These are phyloP conservation scores for Gambusia affinis DNA, from an alignment of 2,113 vertebrate species.

Conservation along the genomic window DNA sequence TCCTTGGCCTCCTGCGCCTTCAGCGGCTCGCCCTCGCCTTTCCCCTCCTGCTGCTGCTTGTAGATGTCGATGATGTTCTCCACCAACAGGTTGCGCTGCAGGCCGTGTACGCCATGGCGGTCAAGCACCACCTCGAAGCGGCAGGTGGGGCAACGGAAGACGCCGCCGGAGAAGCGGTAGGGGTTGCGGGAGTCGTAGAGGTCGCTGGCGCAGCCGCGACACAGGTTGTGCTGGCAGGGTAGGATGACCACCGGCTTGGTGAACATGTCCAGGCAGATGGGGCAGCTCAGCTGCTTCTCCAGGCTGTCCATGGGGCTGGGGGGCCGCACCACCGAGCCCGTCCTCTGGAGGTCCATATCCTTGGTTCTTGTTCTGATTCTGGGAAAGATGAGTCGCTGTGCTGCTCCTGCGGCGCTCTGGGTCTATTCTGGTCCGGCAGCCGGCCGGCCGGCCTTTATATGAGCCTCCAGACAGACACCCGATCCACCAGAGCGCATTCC, in stretches of 20 bases:
- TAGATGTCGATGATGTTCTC: slow-evolving; percentile 99
- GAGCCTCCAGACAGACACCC: slow-evolving; percentile 18
- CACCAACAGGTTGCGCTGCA: slow-evolving; percentile 94
- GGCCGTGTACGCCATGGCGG: slow-evolving; percentile 93
- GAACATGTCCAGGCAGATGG: slow-evolving; percentile 98
- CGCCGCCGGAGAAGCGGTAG: slow-evolving; percentile 85
- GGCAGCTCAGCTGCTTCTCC: slow-evolving; percentile 97
- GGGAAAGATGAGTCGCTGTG: neutral
- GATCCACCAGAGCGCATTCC: too few relatives aligned
- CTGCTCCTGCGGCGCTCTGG: too few relatives aligned
- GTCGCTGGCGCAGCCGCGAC: slow-evolving; percentile 93
- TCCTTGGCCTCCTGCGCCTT: slow-evolving; percentile 86
- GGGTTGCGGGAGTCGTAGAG: slow-evolving; percentile 88
- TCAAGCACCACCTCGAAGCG: slow-evolving; percentile 97
- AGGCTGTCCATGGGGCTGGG: slow-evolving; percentile 89
- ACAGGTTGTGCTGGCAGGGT: slow-evolving; percentile 97
- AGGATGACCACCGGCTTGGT: slow-evolving; percentile 97
- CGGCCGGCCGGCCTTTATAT: slow-evolving; percentile 73
- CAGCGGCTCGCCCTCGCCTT: slow-evolving; percentile 67
- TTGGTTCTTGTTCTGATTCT: neutral
- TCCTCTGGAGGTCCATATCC: slow-evolving; percentile 80
- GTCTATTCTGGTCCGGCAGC: too few relatives aligned
- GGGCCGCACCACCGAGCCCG: slow-evolving; percentile 74
- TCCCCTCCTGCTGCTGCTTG: slow-evolving; percentile 85
- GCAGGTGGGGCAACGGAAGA: slow-evolving; percentile 94